Percentiles rank a stretch among this genome's conserved stretches.
Evolutionary conservation across 1,140 invertebrate species (phyloP).

Genomic region (Pogonomyrmex barbatus): DNA sequence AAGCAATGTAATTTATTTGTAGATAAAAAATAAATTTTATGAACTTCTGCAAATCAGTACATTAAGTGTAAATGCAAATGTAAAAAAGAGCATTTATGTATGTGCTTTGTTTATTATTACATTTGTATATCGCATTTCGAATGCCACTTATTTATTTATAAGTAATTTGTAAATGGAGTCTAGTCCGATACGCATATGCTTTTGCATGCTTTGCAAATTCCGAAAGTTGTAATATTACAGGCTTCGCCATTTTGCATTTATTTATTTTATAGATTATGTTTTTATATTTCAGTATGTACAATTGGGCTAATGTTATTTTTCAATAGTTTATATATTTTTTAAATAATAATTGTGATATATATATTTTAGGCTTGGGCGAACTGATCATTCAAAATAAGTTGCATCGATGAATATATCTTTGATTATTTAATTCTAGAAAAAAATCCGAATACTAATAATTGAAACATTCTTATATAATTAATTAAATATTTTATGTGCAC

Average conservation of each 20-base stretch:
- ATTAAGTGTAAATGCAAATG: constrained; percentile 7
- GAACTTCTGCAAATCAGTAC: background rate
- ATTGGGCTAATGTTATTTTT: constrained; percentile 15
- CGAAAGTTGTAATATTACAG: background rate
- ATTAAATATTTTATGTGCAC: background rate
- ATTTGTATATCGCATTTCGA: background rate
- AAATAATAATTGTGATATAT: background rate
- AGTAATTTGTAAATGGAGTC: constrained; percentile 35
- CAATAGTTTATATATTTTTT: constrained; percentile 25
- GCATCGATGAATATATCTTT: background rate
- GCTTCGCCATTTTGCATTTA: constrained; percentile 5
- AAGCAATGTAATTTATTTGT: constrained; percentile 22
- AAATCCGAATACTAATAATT: background rate
- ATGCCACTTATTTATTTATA: constrained; percentile 28
- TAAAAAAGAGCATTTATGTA: background rate
- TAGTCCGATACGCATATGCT: constrained; percentile 18
- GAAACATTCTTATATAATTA: background rate
- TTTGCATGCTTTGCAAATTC: constrained; percentile 42
- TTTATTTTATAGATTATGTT: background rate
- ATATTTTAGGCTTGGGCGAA: constrained; percentile 57
- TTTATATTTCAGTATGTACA: constrained; percentile 38
- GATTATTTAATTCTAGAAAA: background rate
- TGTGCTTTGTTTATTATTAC: constrained; percentile 3
- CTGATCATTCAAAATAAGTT: background rate
- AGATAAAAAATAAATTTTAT: background rate